Conservation (phyloP, 2,113 vertebrate genomes). For the Pantherophis guttatus region DNA sequence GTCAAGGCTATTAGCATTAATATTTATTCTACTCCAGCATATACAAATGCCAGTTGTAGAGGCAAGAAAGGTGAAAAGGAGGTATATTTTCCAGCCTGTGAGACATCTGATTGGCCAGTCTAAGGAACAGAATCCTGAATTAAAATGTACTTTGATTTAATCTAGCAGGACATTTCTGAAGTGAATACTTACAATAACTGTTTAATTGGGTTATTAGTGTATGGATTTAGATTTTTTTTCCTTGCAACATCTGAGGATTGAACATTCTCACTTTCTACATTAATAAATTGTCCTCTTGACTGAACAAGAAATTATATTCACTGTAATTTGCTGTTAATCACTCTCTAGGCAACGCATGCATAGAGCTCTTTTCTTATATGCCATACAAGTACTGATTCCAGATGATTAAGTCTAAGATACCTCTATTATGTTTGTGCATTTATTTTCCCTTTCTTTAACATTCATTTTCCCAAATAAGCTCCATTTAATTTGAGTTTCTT, state of each 20-base stretch:
- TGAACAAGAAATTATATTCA: not conserved
- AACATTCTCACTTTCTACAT: not conserved
- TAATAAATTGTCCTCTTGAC: not conserved
- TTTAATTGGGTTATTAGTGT: not conserved
- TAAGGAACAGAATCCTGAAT: not conserved
- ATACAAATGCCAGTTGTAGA: not conserved
- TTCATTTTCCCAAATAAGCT: not conserved
- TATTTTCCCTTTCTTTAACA: not conserved
- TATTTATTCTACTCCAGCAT: not conserved
- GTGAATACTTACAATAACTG: not conserved
- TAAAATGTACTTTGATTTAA: not conserved
- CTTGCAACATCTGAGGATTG: not conserved
- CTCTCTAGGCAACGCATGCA: not conserved
- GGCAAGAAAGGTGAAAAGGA: not conserved
- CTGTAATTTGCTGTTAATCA: not conserved
- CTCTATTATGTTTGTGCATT: not conserved
- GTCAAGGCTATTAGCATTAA: not conserved
- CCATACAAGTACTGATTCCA: not conserved
- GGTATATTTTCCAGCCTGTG: not conserved
- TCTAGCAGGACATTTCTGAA: not conserved
- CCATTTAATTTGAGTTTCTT: not conserved
- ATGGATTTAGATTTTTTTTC: not conserved
- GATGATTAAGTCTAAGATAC: not conserved
- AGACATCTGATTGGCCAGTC: not conserved
- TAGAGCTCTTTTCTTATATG: not conserved